These are phyloP conservation scores for Siniperca scherzeri DNA, from an alignment of 2,797 vertebrate genomes.

Conservation along the genomic window DNA sequence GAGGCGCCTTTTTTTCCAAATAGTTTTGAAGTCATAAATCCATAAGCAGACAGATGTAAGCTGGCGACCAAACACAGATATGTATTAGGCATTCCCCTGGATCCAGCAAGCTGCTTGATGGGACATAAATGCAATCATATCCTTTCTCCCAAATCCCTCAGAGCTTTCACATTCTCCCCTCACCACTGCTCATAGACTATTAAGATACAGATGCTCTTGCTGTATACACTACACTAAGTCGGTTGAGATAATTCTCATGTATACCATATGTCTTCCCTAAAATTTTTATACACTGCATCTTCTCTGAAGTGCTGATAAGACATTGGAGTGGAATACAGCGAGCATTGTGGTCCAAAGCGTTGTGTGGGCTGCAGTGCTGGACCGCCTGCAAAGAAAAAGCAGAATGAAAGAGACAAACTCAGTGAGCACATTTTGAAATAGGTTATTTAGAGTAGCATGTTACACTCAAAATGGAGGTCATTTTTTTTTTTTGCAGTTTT, in stretches of 20 bases:
- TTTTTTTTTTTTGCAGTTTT: not conserved
- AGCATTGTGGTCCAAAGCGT: constrained; percentile 55
- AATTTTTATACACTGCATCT: constrained; percentile 54
- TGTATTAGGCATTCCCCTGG: constrained; percentile 85
- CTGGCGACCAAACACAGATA: constrained; percentile 86
- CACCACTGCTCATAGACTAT: constrained; percentile 75
- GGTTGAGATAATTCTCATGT: constrained; percentile 64
- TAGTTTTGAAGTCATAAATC: constrained; percentile 88
- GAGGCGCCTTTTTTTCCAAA: constrained; percentile 77
- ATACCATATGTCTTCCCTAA: constrained; percentile 61
- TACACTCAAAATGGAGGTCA: constrained; percentile 31
- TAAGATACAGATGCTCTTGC: constrained; percentile 77
- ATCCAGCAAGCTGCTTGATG: constrained; percentile 83
- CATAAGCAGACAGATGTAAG: constrained; percentile 89
- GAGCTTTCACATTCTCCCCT: constrained; percentile 77
- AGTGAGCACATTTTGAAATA: constrained; percentile 48
- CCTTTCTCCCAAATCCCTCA: constrained; percentile 82
- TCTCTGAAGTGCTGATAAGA: constrained; percentile 70
- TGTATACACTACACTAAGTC: constrained; percentile 62
- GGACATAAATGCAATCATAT: constrained; percentile 85
- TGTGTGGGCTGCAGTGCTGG: constrained; percentile 47
- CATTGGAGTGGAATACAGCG: constrained; percentile 52
- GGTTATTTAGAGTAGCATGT: constrained; percentile 39
- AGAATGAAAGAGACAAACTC: constrained; percentile 46
- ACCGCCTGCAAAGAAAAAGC: constrained; percentile 43